These are phyloP conservation scores for Ataeniobius toweri DNA, from an alignment of 2,797 vertebrate species.

Conservation along the genomic window DNA sequence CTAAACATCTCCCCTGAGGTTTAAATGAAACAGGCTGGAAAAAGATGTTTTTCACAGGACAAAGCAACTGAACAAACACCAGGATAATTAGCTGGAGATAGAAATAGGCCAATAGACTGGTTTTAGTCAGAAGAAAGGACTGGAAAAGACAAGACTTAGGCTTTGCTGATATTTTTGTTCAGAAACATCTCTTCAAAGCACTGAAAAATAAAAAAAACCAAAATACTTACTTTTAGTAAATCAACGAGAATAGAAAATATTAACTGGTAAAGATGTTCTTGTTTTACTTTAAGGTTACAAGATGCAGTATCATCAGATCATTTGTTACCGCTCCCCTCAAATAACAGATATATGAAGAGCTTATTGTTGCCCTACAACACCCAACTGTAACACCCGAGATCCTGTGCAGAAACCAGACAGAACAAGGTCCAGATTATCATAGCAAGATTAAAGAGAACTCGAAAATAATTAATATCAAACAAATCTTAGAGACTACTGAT, in stretches of 20 bases:
- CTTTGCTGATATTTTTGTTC: neutral
- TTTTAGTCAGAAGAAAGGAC: too few species aligned
- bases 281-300: neutral
- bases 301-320: neutral
- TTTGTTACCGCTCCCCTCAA: neutral
- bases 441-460: too few species aligned
- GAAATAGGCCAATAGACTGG: too few species aligned
- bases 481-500: too few species aligned
- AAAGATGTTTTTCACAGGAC: neutral
- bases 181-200: neutral
- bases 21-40: neutral
- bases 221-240: neutral
- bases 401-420: too few species aligned
- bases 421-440: too few species aligned
- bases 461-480: too few species aligned
- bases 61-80: neutral
- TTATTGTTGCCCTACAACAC: too few species aligned
- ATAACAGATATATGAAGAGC: neutral
- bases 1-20: neutral
- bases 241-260: neutral
- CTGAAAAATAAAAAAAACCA: neutral
- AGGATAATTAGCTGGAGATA: too few species aligned
- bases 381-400: too few species aligned
- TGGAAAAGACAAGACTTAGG: neutral
- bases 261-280: neutral